phyloP scores from a whole-genome alignment of 1,140 invertebrate genomes.

The Listronotus oregonensis region DNA sequence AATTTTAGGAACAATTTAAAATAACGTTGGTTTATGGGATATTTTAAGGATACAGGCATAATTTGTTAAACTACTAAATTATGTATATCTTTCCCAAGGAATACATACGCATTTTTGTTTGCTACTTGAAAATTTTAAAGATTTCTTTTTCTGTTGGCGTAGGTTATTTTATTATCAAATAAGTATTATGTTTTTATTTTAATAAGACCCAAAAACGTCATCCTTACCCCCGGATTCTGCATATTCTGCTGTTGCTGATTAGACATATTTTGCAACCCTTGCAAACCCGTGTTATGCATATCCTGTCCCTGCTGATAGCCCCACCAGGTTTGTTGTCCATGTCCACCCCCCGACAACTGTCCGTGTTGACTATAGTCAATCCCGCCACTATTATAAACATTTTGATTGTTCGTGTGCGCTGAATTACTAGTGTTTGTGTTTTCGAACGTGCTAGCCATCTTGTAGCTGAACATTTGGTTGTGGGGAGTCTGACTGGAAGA shows the following conservation, averaged over 20 bases:
- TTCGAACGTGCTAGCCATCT: constrained; percentile 81
- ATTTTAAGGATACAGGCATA: too few species aligned
- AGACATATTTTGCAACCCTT: constrained; percentile 51
- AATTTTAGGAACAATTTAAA: too few species aligned
- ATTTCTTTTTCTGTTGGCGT: too few species aligned
- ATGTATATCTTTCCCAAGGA: too few species aligned
- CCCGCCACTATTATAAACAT: constrained; percentile 5
- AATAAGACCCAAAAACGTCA: too few species aligned
- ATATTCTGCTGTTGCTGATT: constrained; percentile 50
- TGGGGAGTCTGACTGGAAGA: constrained; percentile 53
- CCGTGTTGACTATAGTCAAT: constrained; percentile 17
- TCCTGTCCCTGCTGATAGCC: constrained; percentile 59
- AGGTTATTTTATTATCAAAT: too few species aligned
- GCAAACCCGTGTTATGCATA: constrained; percentile 50
- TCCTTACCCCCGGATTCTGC: constrained; percentile 51
- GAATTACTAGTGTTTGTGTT: constrained; percentile 58
- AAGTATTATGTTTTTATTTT: too few species aligned
- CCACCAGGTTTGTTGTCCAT: constrained; percentile 72
- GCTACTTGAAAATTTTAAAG: too few species aligned
- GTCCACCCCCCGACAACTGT: constrained; percentile 23
- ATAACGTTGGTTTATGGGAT: too few species aligned
- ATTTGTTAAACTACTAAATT: too few species aligned
- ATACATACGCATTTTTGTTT: too few species aligned
- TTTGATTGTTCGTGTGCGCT: constrained; percentile 4
- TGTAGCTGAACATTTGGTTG: constrained; percentile 82